These are phyloP conservation scores for Ormyrus rosae DNA, from an alignment of 2,888 invertebrate species.

Conservation along the genomic window DNA sequence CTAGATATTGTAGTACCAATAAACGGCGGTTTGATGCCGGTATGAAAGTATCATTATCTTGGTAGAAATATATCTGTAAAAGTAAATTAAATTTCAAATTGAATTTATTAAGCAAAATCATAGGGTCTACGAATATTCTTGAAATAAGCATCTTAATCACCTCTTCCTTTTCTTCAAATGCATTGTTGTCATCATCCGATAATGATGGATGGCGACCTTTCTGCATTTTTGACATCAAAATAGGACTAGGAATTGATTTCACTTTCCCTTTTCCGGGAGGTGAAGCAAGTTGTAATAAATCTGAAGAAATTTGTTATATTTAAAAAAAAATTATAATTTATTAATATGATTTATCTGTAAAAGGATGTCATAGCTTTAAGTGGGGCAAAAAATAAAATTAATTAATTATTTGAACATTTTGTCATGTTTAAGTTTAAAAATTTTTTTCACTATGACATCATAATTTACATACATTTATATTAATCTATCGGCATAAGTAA, in stretches of 20 bases:
- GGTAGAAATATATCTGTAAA: conserved; percentile 66
- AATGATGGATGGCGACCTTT: conserved; percentile 70
- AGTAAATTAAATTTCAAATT: conserved; percentile 3
- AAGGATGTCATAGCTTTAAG: no score
- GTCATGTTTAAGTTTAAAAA: no score
- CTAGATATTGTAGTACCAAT: conserved; percentile 86
- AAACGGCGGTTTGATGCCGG: conserved; percentile 68
- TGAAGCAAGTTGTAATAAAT: conserved; percentile 73
- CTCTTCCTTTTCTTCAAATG: conserved; percentile 75
- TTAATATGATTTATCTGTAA: no score
- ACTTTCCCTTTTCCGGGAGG: conserved; percentile 74
- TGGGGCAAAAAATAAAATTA: no score
- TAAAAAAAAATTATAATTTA: conserved; percentile 17
- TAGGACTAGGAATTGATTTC: conserved; percentile 79
- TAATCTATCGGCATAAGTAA: not conserved
- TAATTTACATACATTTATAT: not conserved
- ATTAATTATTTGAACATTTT: no score
- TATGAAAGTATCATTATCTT: conserved; percentile 68
- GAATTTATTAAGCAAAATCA: no score
- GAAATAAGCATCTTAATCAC: conserved; percentile 60
- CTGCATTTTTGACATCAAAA: conserved; percentile 72
- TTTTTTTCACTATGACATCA: no score
- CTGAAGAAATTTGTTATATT: conserved; percentile 58
- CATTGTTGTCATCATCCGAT: conserved; percentile 76
- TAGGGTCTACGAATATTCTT: not conserved